Base-by-base conservation (phyloP, 2,888 invertebrate genomes). In the Platycnemis pennipes region DNA sequence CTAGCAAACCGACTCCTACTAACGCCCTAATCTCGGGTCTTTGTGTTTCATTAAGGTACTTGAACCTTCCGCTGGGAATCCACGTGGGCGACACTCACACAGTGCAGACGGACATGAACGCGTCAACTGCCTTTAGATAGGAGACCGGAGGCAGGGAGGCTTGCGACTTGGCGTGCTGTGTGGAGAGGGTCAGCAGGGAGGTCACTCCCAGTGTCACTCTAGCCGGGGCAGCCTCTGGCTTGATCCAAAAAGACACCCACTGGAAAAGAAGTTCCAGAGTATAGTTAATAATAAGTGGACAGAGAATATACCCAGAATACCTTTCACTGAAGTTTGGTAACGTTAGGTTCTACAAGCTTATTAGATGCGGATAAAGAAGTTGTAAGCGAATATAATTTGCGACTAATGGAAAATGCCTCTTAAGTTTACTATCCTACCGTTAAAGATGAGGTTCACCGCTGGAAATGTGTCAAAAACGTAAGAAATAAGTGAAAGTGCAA, bases 161-260 rank as follows among this genome's bases (percentile, higher is more conserved):
- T 96, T 99, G 99, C 95, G 99, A 99, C 96, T 99, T 99, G 26
- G 99, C 99, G 96, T 99, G 99, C 96, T 99, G 99, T 2, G 99
- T 99, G 26, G 99, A 99, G 2, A 99, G 97, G 3, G 99, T 99
- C 94, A 99, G 97, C 85, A 99, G 96, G 53, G 99, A 99, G 94
- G 99, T 99, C 94, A 99, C 99, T 37, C 99, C 99, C 0, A 99
- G 97, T 0, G 99, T 99, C 46, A 99, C 99, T 8, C 99, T 97
- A 42, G 99, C 99, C 0, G 99, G 99, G 7, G 99, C 99, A 0
- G 99, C 99, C 96, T 99, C 99, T 0, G 99, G 99, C 96, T 99
- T 99, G 95, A 99, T 99, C 99, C 99, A 99, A 97, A 99, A 99
- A 0, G 99, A 99, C 7, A 99, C 98, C 99, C 99, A 99, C 97